Evolutionary conservation across 2,797 vertebrate species (phyloP).

Genomic region (Poliocrania exsul): DNA sequence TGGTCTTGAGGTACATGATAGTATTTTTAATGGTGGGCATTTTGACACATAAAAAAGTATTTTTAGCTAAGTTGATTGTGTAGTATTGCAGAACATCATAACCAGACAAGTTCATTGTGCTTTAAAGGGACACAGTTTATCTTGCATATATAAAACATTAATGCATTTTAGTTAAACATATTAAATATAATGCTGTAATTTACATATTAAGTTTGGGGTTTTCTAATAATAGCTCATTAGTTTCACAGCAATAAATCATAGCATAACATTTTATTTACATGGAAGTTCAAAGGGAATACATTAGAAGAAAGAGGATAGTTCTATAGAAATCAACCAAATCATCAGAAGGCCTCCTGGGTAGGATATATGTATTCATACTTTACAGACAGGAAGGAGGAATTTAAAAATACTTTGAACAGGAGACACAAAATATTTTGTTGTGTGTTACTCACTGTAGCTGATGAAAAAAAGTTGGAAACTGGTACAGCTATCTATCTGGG

Average conservation of each 20-base stretch:
- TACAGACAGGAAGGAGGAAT: conserved; percentile 67
- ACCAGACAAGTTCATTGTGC: conserved; percentile 64
- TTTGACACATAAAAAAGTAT: conserved; percentile 73
- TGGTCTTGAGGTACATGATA: conserved; percentile 61
- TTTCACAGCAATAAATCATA: conserved; percentile 78
- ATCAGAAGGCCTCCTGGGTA: conserved; percentile 70
- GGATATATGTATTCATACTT: conserved; percentile 67
- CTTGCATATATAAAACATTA: conserved; percentile 56
- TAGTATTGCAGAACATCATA: conserved; percentile 65
- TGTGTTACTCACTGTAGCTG: conserved; percentile 64
- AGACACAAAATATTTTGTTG: conserved; percentile 65
- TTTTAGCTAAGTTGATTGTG: conserved; percentile 71
- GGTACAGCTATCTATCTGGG: conserved; percentile 69
- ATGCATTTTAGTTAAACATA: conserved; percentile 70
- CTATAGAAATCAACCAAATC: conserved; percentile 67
- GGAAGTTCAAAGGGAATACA: conserved; percentile 71
- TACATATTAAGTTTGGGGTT: background rate
- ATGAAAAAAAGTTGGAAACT: conserved; percentile 58
- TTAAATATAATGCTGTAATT: conserved; percentile 53
- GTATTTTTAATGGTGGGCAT: conserved; percentile 71
- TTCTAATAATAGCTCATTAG: conserved; percentile 67
- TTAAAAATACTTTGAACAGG: conserved; percentile 79
- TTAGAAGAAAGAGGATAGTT: conserved; percentile 68
- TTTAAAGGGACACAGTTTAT: conserved; percentile 65
- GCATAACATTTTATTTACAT: conserved; percentile 65